Evolutionary conservation across 2,888 invertebrate genomes (phyloP), one percentile per base, ranked within the genome.

Genomic region (Ormia ochracea): DNA sequence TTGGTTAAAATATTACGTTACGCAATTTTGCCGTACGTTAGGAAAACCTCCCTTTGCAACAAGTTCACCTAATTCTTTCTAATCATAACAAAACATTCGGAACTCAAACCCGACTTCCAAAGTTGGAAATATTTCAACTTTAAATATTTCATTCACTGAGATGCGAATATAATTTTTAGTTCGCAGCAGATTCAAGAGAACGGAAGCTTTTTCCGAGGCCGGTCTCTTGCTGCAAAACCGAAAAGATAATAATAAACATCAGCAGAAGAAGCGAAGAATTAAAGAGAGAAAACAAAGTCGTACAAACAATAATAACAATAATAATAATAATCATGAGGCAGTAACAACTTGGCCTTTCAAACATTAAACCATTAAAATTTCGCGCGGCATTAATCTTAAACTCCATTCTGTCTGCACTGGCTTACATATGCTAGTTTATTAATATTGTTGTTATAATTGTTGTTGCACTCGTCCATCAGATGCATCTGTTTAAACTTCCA

Each of bases 371-470:
- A 81, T 81, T 81, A 81, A 78, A 81, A 78, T 78, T 81, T 81
- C 78, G 75, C 81, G 81, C 78, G 70, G 80, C 80, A 80, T 80
- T 80, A 80, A 80, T 80, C 72, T 80, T 80, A 72, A 80, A 76
- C 76, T 76, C 56, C 72, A 43, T 68, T 63, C 52, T 75, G 75
- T 75, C 75, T 79, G n/a, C 74, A 63, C 72, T 61, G 56, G 45
- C 69, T 63, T 70, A 63, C n/a, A n/a, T 63, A 70, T 70, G 63
- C 70, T 76, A 28, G 45, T 38, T 76, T 75, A 33, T 75, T 52
- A 56, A 48, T 65, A 48, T 33, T 17, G 33, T 33, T 48, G 41
- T 19, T 54, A 19, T 26, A 56, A 54, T 21, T 66, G 72, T 50
- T 65, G 12, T 21, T 50, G 38, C 26, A 28, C 63, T 72, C 72